Base-by-base conservation (phyloP, 2,888 invertebrate species). In the Aricia artaxerxes region DNA sequence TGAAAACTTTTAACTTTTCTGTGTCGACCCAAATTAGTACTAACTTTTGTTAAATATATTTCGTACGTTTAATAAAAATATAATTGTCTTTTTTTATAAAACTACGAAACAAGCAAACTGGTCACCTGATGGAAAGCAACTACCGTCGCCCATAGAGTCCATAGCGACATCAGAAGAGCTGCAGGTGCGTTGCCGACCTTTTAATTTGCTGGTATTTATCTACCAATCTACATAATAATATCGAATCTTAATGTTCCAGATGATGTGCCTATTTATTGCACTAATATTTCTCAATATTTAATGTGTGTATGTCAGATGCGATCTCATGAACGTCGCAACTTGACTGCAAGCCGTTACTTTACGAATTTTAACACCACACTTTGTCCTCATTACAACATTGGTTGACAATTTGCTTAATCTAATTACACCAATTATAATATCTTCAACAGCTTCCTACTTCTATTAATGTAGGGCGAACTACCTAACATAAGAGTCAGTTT, bases 311-410 rank as follows among this genome's bases (percentile, higher is more conserved):
- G 38, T 77, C 53, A 73, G 9, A 16, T 77, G 31, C 4, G 49
- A 60, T 73, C 82, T 76, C 57, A 64, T 79, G 77, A 81, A 57
- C 82, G 80, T 80, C 82, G 78, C 80, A 81, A 83, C 80, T 82
- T 79, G 78, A 83, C 81, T 84, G 81, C 85, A 44, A 49, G 6
- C 75, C 75, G 75, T 75, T 75, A 75, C 49, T 44, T 75, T 75
- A 24, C 11, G 75, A 75, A 24, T 75, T 75, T 75, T 75, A 49
- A 75, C 75, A 75, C 75, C 75, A 73, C 73, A 44, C 4, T 49
- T 57, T 2, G 35, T 35, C 35, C 35, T 38, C 1, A 13, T 69
- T 69, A 11, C 69, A 16, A 38, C 35, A 69, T 35, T 69, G 3
- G 24, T 9, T 24, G 4, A 35, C 13, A 9, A 9, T 11, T 64